A percentile compares a stretch with the other conserved stretches of the same genome.
Conservation (phyloP, 2,113 vertebrate genomes). For the Amphiprion ocellaris region DNA sequence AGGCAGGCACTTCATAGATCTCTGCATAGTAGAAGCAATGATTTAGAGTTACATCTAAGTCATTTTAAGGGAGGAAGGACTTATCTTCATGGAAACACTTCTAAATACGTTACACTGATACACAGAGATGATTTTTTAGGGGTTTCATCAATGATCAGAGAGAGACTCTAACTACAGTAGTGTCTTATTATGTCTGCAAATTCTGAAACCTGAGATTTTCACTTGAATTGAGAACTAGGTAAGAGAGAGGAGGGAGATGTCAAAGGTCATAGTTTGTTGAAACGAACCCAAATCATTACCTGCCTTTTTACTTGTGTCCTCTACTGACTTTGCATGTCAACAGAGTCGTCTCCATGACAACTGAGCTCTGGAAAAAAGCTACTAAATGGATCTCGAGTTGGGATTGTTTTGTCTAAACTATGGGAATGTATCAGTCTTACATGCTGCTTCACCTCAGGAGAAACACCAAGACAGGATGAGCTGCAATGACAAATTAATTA, state of each 20-base stretch:
- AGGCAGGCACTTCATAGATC: too few relatives aligned
- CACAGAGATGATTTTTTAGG: too few relatives aligned
- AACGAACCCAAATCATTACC: neutral
- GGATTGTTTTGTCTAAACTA: neutral
- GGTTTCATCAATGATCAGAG: too few relatives aligned
- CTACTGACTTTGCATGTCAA: neutral
- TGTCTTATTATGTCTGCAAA: too few relatives aligned
- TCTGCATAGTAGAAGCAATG: too few relatives aligned
- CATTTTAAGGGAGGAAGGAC: too few relatives aligned
- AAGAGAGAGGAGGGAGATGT: neutral
- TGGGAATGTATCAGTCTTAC: neutral
- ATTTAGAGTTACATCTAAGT: too few relatives aligned
- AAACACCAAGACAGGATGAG: slow-evolving; percentile 16
- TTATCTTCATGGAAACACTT: too few relatives aligned
- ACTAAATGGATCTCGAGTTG: neutral
- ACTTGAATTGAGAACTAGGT: too few relatives aligned
- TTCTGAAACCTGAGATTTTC: too few relatives aligned
- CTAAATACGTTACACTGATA: too few relatives aligned
- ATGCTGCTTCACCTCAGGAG: slow-evolving; percentile 2
- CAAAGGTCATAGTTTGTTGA: neutral
- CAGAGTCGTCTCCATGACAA: neutral
- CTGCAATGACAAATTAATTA: slow-evolving; percentile 22
- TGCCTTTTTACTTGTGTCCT: neutral
- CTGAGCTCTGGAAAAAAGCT: neutral
- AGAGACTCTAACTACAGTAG: too few relatives aligned